phyloP scores from a whole-genome alignment of 2,113 vertebrate genomes.

The Nothoprocta perdicaria region DNA sequence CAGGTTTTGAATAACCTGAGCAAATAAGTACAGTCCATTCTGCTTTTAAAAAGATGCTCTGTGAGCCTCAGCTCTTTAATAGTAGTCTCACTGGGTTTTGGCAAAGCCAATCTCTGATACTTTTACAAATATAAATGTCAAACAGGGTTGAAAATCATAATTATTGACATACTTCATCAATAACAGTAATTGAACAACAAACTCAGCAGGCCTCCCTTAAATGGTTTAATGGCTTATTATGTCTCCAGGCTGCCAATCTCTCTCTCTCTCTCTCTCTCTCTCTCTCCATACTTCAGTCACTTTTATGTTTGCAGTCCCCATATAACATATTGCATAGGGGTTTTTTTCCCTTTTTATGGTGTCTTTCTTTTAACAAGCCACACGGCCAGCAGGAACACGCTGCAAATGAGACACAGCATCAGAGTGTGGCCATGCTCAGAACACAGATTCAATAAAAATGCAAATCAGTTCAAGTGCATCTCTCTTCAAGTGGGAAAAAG shows the following conservation, averaged over 20 bases:
- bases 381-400: constrained; percentile 35
- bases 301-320: constrained; percentile 38
- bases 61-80: background rate
- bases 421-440: constrained; percentile 7
- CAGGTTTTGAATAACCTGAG: background rate
- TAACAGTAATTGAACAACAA: constrained; percentile 57
- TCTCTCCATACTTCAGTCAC: constrained; percentile 42
- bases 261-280: constrained; percentile 8
- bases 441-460: constrained; percentile 59
- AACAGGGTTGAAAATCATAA: constrained; percentile 28
- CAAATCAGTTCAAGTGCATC: constrained; percentile 43
- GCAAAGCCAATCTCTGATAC: background rate
- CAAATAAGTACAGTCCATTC: background rate
- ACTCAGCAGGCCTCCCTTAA: constrained; percentile 34
- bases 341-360: constrained; percentile 18
- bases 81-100: background rate
- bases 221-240: constrained; percentile 61
- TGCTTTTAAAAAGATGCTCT: background rate
- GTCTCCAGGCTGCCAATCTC: constrained; percentile 33
- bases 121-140: constrained; percentile 31
- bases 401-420: constrained; percentile 21
- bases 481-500: constrained; percentile 57
- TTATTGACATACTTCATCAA: constrained; percentile 55
- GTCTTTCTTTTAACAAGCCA: constrained; percentile 49
- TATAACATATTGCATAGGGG: background rate